Evolutionary conservation across 2,888 invertebrate genomes (phyloP).

Genomic region (Eustalomyia histrio): DNA sequence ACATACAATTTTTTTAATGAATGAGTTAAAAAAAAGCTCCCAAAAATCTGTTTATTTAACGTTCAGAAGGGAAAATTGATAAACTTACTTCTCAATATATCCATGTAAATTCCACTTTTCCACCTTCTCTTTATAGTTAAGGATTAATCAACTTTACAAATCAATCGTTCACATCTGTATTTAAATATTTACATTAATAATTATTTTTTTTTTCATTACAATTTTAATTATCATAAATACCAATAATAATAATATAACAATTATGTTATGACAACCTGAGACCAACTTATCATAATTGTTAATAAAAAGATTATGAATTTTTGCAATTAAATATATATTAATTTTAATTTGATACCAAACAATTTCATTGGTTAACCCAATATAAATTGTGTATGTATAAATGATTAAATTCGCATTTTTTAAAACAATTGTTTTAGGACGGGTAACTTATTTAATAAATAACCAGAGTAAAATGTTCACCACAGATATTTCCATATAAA

Average conservation of each 20-base stretch:
- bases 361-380: constrained; percentile 1
- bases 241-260: constrained; percentile 27
- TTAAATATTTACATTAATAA: not conserved
- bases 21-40: too few relatives aligned
- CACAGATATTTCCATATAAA: too few relatives aligned
- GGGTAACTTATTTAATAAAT: too few relatives aligned
- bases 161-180: too few relatives aligned
- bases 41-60: too few relatives aligned
- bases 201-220: constrained; percentile 10
- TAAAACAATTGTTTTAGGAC: not conserved
- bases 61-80: too few relatives aligned
- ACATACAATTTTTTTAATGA: too few relatives aligned
- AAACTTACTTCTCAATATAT: too few relatives aligned
- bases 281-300: constrained; percentile 2
- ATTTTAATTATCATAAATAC: constrained; percentile 33
- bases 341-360: constrained; percentile 25
- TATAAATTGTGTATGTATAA: not conserved
- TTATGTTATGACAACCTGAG: constrained; percentile 22
- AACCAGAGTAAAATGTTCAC: too few relatives aligned
- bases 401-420: not conserved
- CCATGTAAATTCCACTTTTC: too few relatives aligned
- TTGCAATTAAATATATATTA: constrained; percentile 34
- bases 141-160: too few relatives aligned
- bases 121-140: too few relatives aligned
- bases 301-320: constrained; percentile 22